Conservation (phyloP, 2,888 invertebrate species). For the Crocallis elinguaria region DNA sequence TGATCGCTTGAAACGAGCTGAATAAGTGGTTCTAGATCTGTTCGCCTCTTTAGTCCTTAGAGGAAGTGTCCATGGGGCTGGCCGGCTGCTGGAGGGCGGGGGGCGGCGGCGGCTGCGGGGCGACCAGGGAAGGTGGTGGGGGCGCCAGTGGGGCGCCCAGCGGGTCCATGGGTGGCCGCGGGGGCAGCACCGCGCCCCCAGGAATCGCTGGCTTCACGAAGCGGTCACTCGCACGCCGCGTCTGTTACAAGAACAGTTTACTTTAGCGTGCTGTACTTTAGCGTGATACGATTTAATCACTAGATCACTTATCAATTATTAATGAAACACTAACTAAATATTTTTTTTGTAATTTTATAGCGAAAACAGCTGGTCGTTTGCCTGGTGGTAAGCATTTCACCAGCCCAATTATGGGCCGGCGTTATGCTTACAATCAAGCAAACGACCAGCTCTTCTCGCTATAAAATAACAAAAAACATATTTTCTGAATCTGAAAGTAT, state of each 20-base stretch:
- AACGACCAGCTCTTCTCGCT: no score
- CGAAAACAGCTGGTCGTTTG: no score
- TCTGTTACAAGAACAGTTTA: slow-evolving; percentile 58
- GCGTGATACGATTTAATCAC: no score
- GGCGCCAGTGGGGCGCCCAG: slow-evolving; percentile 40
- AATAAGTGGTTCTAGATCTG: slow-evolving; percentile 7
- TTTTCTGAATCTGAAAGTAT: no score
- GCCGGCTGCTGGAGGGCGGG: slow-evolving; percentile 69
- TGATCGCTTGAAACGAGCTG: slow-evolving; percentile 8
- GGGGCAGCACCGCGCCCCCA: slow-evolving; percentile 65
- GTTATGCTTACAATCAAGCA: no score
- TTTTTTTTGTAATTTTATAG: no score
- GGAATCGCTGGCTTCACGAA: slow-evolving; percentile 95
- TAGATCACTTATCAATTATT: no score
- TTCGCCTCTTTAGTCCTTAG: slow-evolving; percentile 76
- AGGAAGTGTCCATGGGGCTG: slow-evolving; percentile 91
- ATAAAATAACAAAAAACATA: no score
- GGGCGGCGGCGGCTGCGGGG: slow-evolving; percentile 29
- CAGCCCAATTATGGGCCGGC: no score
- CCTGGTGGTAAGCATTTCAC: no score
- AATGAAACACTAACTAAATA: no score
- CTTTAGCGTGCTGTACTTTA: no score
- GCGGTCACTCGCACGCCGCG: slow-evolving; percentile 90
- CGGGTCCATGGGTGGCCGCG: slow-evolving; percentile 29
- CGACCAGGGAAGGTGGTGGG: slow-evolving; percentile 33